Percentiles rank a stretch among this genome's conserved stretches.
These are phyloP conservation scores for Onthophagus sagittarius DNA, from an alignment of 2,888 invertebrate genomes.

Conservation along the genomic window DNA sequence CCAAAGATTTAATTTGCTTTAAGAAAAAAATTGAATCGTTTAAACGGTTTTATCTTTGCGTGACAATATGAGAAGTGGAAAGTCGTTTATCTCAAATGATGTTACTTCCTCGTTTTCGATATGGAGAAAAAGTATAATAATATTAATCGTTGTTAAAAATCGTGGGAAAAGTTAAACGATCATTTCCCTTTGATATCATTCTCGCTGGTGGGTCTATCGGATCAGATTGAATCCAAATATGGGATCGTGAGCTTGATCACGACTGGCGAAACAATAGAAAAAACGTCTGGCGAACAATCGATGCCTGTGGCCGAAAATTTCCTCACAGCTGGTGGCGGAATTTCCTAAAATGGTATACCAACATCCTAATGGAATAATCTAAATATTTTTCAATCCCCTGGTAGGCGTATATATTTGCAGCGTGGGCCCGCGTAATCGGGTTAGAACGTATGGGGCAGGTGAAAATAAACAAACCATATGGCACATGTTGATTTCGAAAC, in stretches of 20 bases:
- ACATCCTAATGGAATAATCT: too few species aligned
- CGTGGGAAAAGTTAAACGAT: not conserved
- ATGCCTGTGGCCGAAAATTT: not conserved
- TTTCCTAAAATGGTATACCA: not conserved
- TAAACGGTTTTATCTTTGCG: not conserved
- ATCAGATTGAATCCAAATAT: not conserved
- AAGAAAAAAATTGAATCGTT: not conserved
- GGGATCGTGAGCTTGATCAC: not conserved
- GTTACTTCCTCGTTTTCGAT: too few species aligned
- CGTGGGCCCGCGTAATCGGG: not conserved
- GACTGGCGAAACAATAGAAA: not conserved
- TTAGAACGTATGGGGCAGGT: not conserved
- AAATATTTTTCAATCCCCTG: not conserved
- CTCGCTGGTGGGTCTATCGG: not conserved
- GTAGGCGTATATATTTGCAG: not conserved
- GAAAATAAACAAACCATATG: not conserved
- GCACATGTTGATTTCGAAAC: not conserved
- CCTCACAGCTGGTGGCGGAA: not conserved
- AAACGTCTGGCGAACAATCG: not conserved
- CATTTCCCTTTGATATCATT: not conserved
- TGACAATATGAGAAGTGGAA: not conserved
- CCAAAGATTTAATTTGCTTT: not conserved
- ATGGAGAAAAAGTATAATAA: too few species aligned
- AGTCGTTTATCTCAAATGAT: not conserved
- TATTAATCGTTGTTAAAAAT: not conserved